Evolutionary conservation across 2,113 vertebrate species (phyloP).

Genomic region (Oenanthe melanoleuca): DNA sequence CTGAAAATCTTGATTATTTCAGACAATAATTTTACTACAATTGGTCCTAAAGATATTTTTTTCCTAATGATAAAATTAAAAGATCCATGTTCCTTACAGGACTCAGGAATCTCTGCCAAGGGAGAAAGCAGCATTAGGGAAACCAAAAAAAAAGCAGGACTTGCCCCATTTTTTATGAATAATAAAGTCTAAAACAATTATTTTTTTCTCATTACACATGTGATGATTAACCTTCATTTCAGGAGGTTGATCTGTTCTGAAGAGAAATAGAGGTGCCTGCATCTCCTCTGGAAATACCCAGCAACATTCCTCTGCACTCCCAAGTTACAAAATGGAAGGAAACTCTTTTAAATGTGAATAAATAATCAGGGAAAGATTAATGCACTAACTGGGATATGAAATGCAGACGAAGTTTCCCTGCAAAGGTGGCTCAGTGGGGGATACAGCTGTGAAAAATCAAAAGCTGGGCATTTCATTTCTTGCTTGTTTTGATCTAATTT

Average conservation of each 20-base stretch:
- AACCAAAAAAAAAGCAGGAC: not conserved
- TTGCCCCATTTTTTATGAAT: not conserved
- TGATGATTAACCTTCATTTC: not conserved
- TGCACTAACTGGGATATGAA: not conserved
- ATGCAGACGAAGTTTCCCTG: not conserved
- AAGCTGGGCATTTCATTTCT: not conserved
- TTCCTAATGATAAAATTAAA: not conserved
- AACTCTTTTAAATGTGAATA: not conserved
- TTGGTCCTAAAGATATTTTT: not conserved
- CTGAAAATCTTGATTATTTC: not conserved
- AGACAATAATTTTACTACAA: not conserved
- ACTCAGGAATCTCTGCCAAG: not conserved
- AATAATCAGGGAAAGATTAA: not conserved
- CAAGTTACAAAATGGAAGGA: not conserved
- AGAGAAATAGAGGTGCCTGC: not conserved
- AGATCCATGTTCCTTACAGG: not conserved
- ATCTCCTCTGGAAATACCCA: not conserved
- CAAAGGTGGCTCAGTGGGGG: not conserved
- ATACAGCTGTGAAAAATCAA: not conserved
- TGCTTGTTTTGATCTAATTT: constrained; percentile 22
- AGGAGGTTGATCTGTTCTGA: not conserved
- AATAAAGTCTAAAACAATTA: not conserved
- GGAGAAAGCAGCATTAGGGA: not conserved
- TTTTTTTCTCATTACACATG: not conserved
- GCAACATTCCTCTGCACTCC: not conserved